Evolutionary conservation across 1,140 invertebrate species (phyloP).

Genomic region (Triops longicaudatus): DNA sequence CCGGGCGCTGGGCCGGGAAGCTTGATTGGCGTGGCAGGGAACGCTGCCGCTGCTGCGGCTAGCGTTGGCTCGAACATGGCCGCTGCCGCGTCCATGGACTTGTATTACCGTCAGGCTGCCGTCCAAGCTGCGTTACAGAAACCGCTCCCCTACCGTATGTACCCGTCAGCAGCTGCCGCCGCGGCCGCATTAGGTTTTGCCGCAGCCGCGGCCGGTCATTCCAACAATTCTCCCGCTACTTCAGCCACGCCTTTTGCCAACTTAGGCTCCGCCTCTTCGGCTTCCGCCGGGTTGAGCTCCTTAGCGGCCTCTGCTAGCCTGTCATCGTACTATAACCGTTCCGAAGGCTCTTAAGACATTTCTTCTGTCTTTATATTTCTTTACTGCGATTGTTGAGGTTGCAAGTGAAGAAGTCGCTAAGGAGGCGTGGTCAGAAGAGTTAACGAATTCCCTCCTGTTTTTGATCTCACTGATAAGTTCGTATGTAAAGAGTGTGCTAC

Average conservation of each 20-base stretch:
- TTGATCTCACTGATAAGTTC: background rate
- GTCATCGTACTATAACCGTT: slow-evolving; percentile 6
- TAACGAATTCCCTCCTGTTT: background rate
- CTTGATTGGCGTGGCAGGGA: slow-evolving; percentile 29
- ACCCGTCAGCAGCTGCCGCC: slow-evolving; percentile 30
- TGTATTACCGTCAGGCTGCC: slow-evolving; percentile 68
- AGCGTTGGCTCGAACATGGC: slow-evolving; percentile 29
- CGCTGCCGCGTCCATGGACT: slow-evolving; percentile 53
- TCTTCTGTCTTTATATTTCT: background rate
- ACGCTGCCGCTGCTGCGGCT: slow-evolving; percentile 40
- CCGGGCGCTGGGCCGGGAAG: slow-evolving; percentile 40
- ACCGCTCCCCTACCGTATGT: slow-evolving; percentile 67
- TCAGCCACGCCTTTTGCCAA: slow-evolving; percentile 11
- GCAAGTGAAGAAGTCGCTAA: background rate
- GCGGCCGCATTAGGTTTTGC: slow-evolving; percentile 15
- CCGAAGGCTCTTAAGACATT: background rate
- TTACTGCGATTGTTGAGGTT: background rate
- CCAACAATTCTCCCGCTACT: background rate
- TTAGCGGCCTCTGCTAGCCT: slow-evolving; percentile 25
- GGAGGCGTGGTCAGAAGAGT: background rate
- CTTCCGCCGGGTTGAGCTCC: slow-evolving; percentile 26
- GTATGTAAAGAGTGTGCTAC: background rate
- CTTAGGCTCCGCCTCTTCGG: slow-evolving; percentile 25
- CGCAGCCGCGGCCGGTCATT: background rate
- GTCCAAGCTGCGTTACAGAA: slow-evolving; percentile 72